Percentiles rank a stretch among this genome's conserved stretches.
Conservation (phyloP, 1,140 invertebrate species). For the Hypsibius dujardini region DNA sequence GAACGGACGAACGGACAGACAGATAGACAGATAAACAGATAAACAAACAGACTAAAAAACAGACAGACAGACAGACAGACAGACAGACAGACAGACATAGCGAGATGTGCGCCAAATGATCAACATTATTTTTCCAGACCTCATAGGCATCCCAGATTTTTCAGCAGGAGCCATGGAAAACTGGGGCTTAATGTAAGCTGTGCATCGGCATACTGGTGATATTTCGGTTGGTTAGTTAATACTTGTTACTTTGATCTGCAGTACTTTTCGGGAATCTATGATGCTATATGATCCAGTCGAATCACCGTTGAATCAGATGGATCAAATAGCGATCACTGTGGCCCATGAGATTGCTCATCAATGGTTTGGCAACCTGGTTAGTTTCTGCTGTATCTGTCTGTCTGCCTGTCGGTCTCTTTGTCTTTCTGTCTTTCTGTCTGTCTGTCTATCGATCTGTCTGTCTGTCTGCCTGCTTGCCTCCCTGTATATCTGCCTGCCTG, state of each 20-base stretch:
- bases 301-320: constrained; percentile 48
- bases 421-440: too few relatives aligned
- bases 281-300: constrained; percentile 53
- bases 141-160: constrained; percentile 77
- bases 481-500: too few relatives aligned
- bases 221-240: constrained; percentile 13
- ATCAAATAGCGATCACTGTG: constrained; percentile 55
- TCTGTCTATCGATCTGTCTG: too few relatives aligned
- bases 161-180: constrained; percentile 78
- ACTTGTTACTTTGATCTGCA: neutral
- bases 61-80: too few relatives aligned
- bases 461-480: too few relatives aligned
- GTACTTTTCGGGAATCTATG: constrained; percentile 46
- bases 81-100: neutral
- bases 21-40: too few relatives aligned
- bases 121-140: constrained; percentile 39
- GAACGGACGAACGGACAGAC: too few relatives aligned
- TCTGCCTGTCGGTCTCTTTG: too few relatives aligned
- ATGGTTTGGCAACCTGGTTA: constrained; percentile 68
- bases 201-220: neutral
- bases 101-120: too few relatives aligned
- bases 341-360: constrained; percentile 75
- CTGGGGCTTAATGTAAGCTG: constrained; percentile 36
- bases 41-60: too few relatives aligned
- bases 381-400: too few relatives aligned